Evolutionary conservation across 1,140 invertebrate species (phyloP).

Genomic region (Holotrichia oblita): DNA sequence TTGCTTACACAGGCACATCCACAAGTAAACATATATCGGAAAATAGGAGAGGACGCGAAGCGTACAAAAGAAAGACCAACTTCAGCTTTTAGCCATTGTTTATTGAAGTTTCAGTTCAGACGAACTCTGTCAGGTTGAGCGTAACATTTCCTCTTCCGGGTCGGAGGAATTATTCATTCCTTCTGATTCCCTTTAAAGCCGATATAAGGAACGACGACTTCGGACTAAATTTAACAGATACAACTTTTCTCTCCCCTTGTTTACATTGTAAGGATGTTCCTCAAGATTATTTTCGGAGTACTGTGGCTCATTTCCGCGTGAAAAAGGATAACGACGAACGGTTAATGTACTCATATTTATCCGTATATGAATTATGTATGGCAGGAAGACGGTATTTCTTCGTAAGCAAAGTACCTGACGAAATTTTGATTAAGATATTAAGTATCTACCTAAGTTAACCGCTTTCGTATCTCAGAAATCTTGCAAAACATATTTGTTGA

Average conservation of each 20-base stretch:
- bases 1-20: no score
- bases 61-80: no score
- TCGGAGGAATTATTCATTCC: conserved; percentile 11
- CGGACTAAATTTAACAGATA: conserved; percentile 25
- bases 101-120: background rate
- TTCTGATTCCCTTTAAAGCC: conserved; percentile 14
- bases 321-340: conserved; percentile 4
- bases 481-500: no score
- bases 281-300: background rate
- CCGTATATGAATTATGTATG: background rate
- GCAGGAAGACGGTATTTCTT: background rate
- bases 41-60: background rate
- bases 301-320: conserved; percentile 6
- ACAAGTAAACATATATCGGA: no score
- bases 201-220: conserved; percentile 11
- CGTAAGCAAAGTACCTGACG: background rate
- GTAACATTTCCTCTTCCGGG: background rate
- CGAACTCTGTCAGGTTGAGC: background rate
- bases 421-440: background rate
- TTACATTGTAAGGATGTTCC: conserved; percentile 25
- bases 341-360: conserved; percentile 21
- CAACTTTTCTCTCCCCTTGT: conserved; percentile 25
- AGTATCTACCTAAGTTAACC: no score
- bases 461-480: no score
- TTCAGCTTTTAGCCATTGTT: no score